Base-by-base conservation (phyloP, 1,140 invertebrate genomes). In the Probaryconus sp. region DNA sequence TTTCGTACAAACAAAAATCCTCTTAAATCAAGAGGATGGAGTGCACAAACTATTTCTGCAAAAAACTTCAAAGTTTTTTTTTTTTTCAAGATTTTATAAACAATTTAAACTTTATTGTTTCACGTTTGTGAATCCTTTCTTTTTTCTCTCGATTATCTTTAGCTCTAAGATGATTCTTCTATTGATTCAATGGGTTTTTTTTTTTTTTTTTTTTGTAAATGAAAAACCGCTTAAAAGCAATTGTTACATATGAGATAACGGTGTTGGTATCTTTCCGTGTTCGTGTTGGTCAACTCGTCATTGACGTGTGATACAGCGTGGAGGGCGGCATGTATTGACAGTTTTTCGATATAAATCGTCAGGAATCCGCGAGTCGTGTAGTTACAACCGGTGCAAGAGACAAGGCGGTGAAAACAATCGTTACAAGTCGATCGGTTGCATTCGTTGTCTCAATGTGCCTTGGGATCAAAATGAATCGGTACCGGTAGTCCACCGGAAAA, bases 321-420 rank as follows among this genome's bases (percentile, higher is more conserved):
- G 64, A 69, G 72, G 72, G 64, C n/a, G n/a, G n/a, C 56, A 69
- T 5, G 47, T 55, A 73, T 75, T 69, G 72, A 69, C 72, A 75
- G 58, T 69, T 69, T 69, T 75, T 69, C 64, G 64, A 69, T 75
- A 75, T 75, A 75, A 75, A 75, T 63, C 64, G 71, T 63, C 71
- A 14, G 31, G 56, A 74, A 68, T 74, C 56, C 35, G 64, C 63
- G 43, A n/a, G 40, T 61, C 37, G 42, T 9, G 64, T 69, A 73
- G 64, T 75, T 30, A 55, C 16, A 21, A 31, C 47, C 60, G 58
- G 45, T 42, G 16, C 4, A 42, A 53, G 16, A 69, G 64, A 43
- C 64, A 51, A 55, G 35, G 6, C 50, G 51, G 18, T 9, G 1
- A n/a, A 55, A 40, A 20, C 5, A 30, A 5, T 14, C 20, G 40